These are phyloP conservation scores for Caenorhabditis wallacei DNA, from an alignment of 2,888 invertebrate genomes.

Conservation along the genomic window DNA sequence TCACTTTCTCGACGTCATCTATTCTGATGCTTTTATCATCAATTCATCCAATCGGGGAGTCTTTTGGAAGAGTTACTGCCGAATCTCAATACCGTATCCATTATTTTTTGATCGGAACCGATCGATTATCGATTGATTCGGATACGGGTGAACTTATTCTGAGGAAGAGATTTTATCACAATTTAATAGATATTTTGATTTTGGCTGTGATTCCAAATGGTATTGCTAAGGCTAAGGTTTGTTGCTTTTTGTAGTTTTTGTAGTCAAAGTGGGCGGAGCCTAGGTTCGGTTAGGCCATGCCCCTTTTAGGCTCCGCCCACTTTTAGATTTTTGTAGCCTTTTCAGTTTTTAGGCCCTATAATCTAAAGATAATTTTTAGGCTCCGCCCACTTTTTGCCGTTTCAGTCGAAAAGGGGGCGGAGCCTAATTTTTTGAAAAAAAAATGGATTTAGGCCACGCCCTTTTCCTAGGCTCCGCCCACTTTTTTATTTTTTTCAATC, in stretches of 20 bases:
- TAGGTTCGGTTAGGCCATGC: too few relatives aligned
- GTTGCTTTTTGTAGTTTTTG: neutral
- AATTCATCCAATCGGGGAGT: conserved; percentile 40
- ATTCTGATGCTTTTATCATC: conserved; percentile 61
- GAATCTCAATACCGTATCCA: conserved; percentile 60
- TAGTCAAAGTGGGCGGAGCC: neutral
- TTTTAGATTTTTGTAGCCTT: neutral
- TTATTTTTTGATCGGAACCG: conserved; percentile 62
- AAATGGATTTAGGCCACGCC: too few relatives aligned
- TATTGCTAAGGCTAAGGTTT: conserved; percentile 51
- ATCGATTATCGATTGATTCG: conserved; percentile 43
- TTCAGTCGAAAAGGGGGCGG: neutral
- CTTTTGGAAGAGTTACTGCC: conserved; percentile 69
- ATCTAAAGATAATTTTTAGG: too few relatives aligned
- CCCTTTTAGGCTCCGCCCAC: neutral
- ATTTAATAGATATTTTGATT: conserved; percentile 47
- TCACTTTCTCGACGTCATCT: conserved; percentile 44
- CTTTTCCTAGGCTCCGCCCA: too few relatives aligned
- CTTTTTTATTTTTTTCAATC: too few relatives aligned
- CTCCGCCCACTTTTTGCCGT: too few relatives aligned
- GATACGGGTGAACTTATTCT: conserved; percentile 60
- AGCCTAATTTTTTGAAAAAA: too few relatives aligned
- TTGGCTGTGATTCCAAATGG: conserved; percentile 52
- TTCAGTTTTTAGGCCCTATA: neutral
- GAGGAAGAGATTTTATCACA: conserved; percentile 43